phyloP scores from a whole-genome alignment of 53 echinoderm and acorn worm genomes.

The Henricia sp. region DNA sequence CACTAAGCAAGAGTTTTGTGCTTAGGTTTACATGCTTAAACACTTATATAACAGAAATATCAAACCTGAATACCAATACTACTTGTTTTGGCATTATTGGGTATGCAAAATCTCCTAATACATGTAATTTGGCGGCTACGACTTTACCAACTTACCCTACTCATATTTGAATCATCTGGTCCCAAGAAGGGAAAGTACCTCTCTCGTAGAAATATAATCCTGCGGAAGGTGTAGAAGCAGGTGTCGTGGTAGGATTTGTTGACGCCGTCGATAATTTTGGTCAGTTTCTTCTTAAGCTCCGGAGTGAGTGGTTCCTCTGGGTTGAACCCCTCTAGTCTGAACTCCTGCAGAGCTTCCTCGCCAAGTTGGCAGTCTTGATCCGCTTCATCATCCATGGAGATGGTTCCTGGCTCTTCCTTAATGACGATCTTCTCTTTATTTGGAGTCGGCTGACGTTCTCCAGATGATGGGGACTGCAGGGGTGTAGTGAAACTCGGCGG shows the following conservation, averaged over 20 bases:
- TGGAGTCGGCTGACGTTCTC: slow-evolving; percentile 61
- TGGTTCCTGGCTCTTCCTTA: slow-evolving; percentile 66
- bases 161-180: slow-evolving; percentile 72
- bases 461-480: slow-evolving; percentile 63
- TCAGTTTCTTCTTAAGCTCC: slow-evolving; percentile 79
- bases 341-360: slow-evolving; percentile 31
- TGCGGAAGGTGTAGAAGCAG: slow-evolving; percentile 94
- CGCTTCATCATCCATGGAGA: slow-evolving; percentile 49
- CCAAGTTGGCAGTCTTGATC: neutral
- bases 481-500: slow-evolving; percentile 63
- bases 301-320: slow-evolving; percentile 88
- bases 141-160: slow-evolving; percentile 72
- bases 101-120: too few relatives aligned
- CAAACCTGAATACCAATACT: too few relatives aligned
- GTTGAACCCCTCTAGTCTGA: slow-evolving; percentile 78
- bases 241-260: slow-evolving; percentile 97
- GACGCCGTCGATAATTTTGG: slow-evolving; percentile 83
- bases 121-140: neutral
- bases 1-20: too few relatives aligned
- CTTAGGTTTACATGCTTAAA: too few relatives aligned
- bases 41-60: too few relatives aligned
- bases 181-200: slow-evolving; percentile 88
- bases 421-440: slow-evolving; percentile 64
- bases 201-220: slow-evolving; percentile 85
- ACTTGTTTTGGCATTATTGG: too few relatives aligned